These are phyloP conservation scores for Turritopsis rubra DNA, from an alignment of 30 jellyfish, hydroid and myxozoan species.

Conservation along the genomic window DNA sequence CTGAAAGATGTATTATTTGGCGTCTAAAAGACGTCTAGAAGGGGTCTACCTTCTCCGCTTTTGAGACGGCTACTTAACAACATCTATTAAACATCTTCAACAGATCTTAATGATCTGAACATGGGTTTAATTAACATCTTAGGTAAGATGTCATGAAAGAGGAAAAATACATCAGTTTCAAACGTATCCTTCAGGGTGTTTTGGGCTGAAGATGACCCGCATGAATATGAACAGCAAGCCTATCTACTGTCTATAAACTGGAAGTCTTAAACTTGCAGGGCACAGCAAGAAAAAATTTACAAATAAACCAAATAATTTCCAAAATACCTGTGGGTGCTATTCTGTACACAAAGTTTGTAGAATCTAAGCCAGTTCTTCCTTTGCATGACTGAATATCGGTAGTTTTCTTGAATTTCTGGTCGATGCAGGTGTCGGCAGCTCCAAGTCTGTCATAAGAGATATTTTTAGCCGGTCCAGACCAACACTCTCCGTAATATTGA, in stretches of 20 bases:
- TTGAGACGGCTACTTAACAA: neutral
- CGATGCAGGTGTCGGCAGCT: conserved; percentile 26
- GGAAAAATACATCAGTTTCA: too few relatives aligned
- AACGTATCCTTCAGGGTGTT: too few relatives aligned
- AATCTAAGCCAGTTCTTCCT: conserved; percentile 46
- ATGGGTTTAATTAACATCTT: too few relatives aligned
- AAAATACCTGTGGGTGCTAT: conserved; percentile 68
- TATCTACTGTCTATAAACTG: too few relatives aligned
- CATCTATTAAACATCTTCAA: neutral
- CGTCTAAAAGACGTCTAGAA: neutral
- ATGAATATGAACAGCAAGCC: too few relatives aligned
- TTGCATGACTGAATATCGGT: conserved; percentile 15
- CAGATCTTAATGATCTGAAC: neutral
- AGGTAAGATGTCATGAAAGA: too few relatives aligned
- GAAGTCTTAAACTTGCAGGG: too few relatives aligned
- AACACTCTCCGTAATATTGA: conserved; percentile 75
- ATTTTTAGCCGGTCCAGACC: conserved; percentile 63
- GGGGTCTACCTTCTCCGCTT: neutral
- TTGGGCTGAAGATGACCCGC: too few relatives aligned
- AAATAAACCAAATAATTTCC: neutral
- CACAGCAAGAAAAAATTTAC: too few relatives aligned
- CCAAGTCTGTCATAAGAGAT: conserved; percentile 26
- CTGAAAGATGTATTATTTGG: neutral
- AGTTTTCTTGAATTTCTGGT: conserved; percentile 12
- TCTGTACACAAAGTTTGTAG: conserved; percentile 69